Base-by-base conservation (phyloP, 2,888 invertebrate genomes). In the Andrena dorsata region DNA sequence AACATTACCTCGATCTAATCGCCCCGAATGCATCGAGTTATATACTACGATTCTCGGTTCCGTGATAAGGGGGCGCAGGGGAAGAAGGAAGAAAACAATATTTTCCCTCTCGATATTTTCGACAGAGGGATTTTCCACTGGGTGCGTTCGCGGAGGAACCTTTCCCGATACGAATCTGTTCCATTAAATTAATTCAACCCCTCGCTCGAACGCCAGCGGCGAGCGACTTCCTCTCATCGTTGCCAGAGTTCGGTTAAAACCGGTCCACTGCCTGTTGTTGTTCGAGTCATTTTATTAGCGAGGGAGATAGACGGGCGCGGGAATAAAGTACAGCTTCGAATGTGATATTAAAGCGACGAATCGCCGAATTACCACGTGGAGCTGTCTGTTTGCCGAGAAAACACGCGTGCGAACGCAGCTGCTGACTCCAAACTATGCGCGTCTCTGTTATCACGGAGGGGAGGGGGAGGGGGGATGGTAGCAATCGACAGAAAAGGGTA, bases 361-460 rank as follows among this genome's bases (percentile, higher is more conserved):
- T 74, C n/a, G 20, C 63, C 63, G 28, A 71, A 65, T 72, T 69
- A 41, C 35, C 23, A 23, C n/a, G 4, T 3, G 26, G 47, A 69
- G 70, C 66, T n/a, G 7, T 20, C 3, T 64, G 71, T 71, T 75
- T 71, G 20, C 58, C 51, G 20, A 32, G 68, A 68, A 73, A 82
- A 74, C 77, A 80, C 26, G 68, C 13, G 30, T 58, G 35, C 30
- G 3, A 26, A 41, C 65, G 35, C 72, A 68, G 71, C 78, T 71
- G 75, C 30, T 70, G 41, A 41, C 41, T 41, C 41, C 47, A 56
- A 86, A 58, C 60, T 73, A 41, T 16, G 56, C 20, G 16, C 47
- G 23, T 70, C 8, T 7, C 30, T n/a, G 30, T 71, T 76, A 79
- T 81, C 84, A 26, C 16, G 28, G 4, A 23, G 41, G 1, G 26